phyloP scores from a whole-genome alignment of 2,113 vertebrate genomes.

The Trichomycterus rosablanca region DNA sequence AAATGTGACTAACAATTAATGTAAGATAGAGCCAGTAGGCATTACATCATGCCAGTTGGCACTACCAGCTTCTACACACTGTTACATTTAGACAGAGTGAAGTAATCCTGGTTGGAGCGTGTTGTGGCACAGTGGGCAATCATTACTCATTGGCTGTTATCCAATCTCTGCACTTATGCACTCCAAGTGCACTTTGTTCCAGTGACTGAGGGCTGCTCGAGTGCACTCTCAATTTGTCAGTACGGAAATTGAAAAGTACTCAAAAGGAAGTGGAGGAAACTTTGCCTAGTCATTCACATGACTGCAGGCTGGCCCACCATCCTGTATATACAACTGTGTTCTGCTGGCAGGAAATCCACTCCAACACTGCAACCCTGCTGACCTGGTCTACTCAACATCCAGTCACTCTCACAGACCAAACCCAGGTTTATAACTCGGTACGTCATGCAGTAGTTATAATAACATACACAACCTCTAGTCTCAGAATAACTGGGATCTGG shows the following conservation, averaged over 20 bases:
- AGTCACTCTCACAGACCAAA: constrained; percentile 11
- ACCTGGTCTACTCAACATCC: neutral
- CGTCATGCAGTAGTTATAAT: constrained; percentile 2
- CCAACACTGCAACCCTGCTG: constrained; percentile 4
- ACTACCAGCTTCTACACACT: neutral
- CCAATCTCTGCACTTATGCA: neutral
- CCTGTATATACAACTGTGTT: constrained; percentile 20
- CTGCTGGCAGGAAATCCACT: constrained; percentile 21
- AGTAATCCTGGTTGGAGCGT: constrained; percentile 8
- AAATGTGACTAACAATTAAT: constrained; percentile 3
- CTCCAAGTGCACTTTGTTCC: constrained; percentile 3
- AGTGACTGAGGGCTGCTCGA: neutral
- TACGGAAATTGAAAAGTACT: neutral
- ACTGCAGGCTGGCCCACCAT: constrained; percentile 6
- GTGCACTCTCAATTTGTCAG: neutral
- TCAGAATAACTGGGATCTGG: neutral
- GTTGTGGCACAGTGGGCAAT: constrained; percentile 5
- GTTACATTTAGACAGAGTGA: constrained; percentile 8
- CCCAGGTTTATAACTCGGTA: constrained; percentile 15
- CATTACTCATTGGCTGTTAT: neutral
- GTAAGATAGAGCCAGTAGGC: neutral
- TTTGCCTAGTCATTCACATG: constrained; percentile 11
- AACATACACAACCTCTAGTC: constrained; percentile 4
- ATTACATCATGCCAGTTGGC: neutral
- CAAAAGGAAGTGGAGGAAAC: constrained; percentile 41